These are phyloP conservation scores for Berghia stephanieae DNA, from an alignment of 1,140 invertebrate genomes.

Conservation along the genomic window DNA sequence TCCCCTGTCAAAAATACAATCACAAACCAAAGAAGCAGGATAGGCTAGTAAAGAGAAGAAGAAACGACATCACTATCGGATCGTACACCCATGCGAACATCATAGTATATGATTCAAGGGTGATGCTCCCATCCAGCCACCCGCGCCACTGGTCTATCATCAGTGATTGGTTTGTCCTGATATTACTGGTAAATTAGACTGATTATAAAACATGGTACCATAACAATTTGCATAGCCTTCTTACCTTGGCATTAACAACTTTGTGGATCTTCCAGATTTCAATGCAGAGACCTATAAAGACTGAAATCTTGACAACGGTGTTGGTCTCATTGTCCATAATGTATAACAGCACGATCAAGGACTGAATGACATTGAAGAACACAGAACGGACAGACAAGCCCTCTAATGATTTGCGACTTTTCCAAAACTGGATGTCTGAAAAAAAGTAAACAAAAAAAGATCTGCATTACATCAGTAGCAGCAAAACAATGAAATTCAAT, in stretches of 20 bases:
- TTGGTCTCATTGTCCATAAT: conserved; percentile 99
- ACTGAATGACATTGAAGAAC: conserved; percentile 99
- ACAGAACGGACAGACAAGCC: conserved; percentile 97
- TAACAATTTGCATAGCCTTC: neutral
- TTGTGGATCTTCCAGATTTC: conserved; percentile 99
- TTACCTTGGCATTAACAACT: conserved; percentile 72
- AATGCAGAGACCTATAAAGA: conserved; percentile 88
- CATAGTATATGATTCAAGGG: too few species aligned
- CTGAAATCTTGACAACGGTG: conserved; percentile 88
- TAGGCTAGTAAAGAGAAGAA: too few species aligned
- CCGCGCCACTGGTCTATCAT: too few species aligned
- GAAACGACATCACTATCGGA: too few species aligned
- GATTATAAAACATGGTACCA: neutral
- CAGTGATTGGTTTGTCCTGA: too few species aligned
- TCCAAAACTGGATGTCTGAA: conserved; percentile 99
- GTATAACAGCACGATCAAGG: conserved; percentile 92
- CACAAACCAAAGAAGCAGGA: too few species aligned
- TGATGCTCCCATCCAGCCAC: too few species aligned
- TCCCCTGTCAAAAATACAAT: too few species aligned
- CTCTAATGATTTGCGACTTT: conserved; percentile 94
- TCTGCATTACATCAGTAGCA: too few species aligned
- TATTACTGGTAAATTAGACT: neutral
- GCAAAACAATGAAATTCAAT: too few species aligned
- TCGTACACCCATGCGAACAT: too few species aligned
- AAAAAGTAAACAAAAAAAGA: conserved; percentile 40